Conservation (phyloP, 2,888 invertebrate genomes). For the Noctua fimbriata region DNA sequence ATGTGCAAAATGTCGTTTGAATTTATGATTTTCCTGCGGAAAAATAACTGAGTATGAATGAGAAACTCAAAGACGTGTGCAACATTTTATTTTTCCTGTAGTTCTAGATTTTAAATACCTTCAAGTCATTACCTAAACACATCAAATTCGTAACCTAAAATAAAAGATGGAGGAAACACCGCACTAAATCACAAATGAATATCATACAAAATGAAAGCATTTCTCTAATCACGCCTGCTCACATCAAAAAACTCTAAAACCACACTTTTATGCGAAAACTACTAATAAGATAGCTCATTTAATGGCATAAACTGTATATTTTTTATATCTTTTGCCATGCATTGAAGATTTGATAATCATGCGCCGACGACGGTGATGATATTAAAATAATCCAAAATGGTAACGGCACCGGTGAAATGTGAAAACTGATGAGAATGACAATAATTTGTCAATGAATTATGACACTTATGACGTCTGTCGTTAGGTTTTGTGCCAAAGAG, state of each 20-base stretch:
- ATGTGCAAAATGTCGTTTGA: slow-evolving; percentile 43
- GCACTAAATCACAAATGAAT: slow-evolving; percentile 22
- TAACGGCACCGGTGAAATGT: slow-evolving; percentile 58
- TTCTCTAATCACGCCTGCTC: slow-evolving; percentile 29
- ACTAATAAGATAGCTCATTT: slow-evolving; percentile 37
- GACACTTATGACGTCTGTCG: slow-evolving; percentile 45
- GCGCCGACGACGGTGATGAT: slow-evolving; percentile 22
- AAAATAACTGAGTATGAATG: slow-evolving; percentile 30
- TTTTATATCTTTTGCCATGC: slow-evolving; percentile 33
- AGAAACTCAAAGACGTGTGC: slow-evolving; percentile 26
- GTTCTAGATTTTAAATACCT: slow-evolving; percentile 4
- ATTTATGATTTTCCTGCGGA: slow-evolving; percentile 47
- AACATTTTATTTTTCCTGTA: slow-evolving; percentile 52
- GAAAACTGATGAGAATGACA: slow-evolving; percentile 56
- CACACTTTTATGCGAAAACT: slow-evolving; percentile 49
- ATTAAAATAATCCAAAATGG: slow-evolving; percentile 61
- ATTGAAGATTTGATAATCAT: slow-evolving; percentile 32
- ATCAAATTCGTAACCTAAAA: neutral
- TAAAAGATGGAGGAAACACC: slow-evolving; percentile 9
- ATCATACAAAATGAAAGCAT: slow-evolving; percentile 41
- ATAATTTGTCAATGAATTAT: slow-evolving; percentile 63
- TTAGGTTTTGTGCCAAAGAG: slow-evolving; percentile 59
- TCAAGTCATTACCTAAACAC: slow-evolving; percentile 1
- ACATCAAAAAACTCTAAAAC: slow-evolving; percentile 52
- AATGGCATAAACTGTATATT: slow-evolving; percentile 29